Conservation (phyloP, 2,888 invertebrate genomes). For the Crocallis elinguaria region DNA sequence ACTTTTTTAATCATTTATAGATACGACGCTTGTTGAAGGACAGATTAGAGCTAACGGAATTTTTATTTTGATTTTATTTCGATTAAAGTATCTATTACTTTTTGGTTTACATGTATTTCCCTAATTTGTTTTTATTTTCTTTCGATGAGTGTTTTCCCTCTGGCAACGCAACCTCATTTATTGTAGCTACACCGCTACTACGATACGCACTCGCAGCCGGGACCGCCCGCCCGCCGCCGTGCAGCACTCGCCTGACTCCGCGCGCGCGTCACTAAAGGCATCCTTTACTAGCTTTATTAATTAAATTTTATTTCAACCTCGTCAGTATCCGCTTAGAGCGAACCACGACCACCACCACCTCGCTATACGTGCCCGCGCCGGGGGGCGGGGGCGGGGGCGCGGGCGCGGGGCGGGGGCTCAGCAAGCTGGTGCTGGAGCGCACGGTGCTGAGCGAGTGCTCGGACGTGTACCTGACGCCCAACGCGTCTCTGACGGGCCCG, state of each 20-base stretch:
- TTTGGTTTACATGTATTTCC: background rate
- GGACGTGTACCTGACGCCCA: conserved; percentile 69
- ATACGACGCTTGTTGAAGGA: too few species aligned
- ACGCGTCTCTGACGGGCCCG: conserved; percentile 60
- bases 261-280: conserved; percentile 65
- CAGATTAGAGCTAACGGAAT: too few species aligned
- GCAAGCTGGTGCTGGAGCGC: conserved; percentile 63
- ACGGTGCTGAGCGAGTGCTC: conserved; percentile 56
- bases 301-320: conserved; percentile 56
- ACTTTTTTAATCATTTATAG: too few species aligned
- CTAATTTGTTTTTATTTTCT: conserved; percentile 3
- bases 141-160: background rate
- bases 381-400: conserved; percentile 57
- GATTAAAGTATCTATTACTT: background rate
- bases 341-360: conserved; percentile 50
- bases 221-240: conserved; percentile 33
- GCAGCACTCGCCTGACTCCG: conserved; percentile 40
- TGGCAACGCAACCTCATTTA: conserved; percentile 1
- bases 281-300: conserved; percentile 58
- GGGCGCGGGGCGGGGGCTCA: conserved; percentile 33
- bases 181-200: background rate
- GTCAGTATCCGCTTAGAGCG: conserved; percentile 65
- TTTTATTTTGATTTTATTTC: background rate
- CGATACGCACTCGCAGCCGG: background rate
- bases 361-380: conserved; percentile 56